phyloP scores from a whole-genome alignment of 2,113 vertebrate genomes.

The Tonatia bakeri region DNA sequence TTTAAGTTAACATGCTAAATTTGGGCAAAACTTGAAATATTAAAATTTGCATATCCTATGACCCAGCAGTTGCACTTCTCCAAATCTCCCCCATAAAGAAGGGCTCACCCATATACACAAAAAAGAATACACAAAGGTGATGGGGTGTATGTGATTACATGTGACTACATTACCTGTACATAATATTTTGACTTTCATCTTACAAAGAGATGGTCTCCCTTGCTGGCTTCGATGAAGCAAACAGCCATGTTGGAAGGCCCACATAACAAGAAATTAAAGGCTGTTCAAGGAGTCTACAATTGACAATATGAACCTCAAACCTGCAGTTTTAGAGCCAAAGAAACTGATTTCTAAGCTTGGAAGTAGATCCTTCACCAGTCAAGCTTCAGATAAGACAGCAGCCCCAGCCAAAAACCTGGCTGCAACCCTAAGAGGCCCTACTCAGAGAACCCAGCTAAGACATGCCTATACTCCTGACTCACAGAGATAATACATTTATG shows the following conservation, averaged over 20 bases:
- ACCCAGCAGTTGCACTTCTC: not conserved
- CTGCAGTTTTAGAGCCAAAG: not conserved
- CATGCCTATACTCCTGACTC: not conserved
- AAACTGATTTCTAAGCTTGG: not conserved
- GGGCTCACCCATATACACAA: not conserved
- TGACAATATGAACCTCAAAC: not conserved
- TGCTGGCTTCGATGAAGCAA: not conserved
- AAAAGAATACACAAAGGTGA: not conserved
- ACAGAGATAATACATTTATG: not conserved
- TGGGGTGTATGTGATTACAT: not conserved
- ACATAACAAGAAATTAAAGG: not conserved
- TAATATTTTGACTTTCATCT: not conserved
- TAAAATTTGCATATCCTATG: not conserved
- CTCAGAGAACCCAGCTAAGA: not conserved
- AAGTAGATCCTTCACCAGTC: not conserved
- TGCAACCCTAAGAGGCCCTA: not conserved
- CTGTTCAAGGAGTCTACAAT: not conserved
- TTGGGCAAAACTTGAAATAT: slow-evolving; percentile 9
- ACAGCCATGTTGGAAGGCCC: not conserved
- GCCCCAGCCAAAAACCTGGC: not conserved
- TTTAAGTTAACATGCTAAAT: not conserved
- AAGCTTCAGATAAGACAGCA: not conserved
- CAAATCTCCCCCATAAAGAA: not conserved
- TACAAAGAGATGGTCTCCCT: not conserved
- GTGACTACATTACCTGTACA: not conserved